Evolutionary conservation across 2,888 invertebrate species (phyloP).

Genomic region (Melinaea menophilus): DNA sequence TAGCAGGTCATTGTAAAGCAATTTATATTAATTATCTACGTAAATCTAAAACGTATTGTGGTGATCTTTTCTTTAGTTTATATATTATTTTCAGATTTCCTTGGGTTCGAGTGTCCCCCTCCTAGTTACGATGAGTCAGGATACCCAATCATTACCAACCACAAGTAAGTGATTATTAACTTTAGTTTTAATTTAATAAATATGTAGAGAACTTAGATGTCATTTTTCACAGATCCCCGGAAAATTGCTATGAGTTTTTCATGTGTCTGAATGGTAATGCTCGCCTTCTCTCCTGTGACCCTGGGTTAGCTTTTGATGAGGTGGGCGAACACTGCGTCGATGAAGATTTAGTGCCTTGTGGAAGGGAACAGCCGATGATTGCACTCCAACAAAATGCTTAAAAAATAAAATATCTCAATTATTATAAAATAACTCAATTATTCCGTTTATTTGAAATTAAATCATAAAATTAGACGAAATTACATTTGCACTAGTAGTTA

Average conservation of each 20-base stretch:
- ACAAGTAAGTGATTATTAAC: neutral
- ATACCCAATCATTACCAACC: neutral
- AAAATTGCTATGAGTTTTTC: neutral
- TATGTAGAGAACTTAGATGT: too few species aligned
- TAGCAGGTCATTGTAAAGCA: too few species aligned
- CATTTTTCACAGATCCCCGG: neutral
- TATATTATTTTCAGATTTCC: neutral
- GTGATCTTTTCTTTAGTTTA: too few species aligned
- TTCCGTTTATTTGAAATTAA: too few species aligned
- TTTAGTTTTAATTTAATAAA: too few species aligned
- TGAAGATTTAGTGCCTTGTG: neutral
- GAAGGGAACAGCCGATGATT: neutral
- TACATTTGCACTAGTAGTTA: too few species aligned
- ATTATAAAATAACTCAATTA: too few species aligned
- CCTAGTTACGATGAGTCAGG: neutral
- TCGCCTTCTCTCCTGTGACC: slow-evolving; percentile 3
- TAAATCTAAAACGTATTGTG: too few species aligned
- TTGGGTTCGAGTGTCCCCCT: slow-evolving; percentile 1
- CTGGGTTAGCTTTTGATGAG: neutral
- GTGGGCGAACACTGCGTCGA: neutral
- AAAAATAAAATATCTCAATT: too few species aligned
- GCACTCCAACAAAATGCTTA: too few species aligned
- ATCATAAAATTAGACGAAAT: too few species aligned
- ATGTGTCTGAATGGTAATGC: slow-evolving; percentile 1
- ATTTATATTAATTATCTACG: too few species aligned